A percentile compares a stretch with the other conserved stretches of the same genome.
Evolutionary conservation across 2,113 vertebrate genomes (phyloP).

Genomic region (Morone saxatilis): DNA sequence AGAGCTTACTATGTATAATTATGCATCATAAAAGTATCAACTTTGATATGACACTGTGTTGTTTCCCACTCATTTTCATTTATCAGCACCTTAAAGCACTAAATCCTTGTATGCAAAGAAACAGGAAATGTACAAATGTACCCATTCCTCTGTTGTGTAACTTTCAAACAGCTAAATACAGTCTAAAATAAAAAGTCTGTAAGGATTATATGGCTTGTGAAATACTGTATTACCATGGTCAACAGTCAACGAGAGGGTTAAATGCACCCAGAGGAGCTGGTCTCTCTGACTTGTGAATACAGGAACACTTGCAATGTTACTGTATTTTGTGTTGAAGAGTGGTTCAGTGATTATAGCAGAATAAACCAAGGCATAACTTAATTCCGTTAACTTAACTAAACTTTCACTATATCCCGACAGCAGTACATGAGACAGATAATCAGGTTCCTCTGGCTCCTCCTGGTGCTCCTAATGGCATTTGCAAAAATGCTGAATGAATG

Average conservation of each 20-base stretch:
- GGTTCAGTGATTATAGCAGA: too few species aligned
- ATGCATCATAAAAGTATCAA: conserved; percentile 49
- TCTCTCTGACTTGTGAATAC: not conserved
- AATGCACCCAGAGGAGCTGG: not conserved
- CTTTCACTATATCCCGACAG: too few species aligned
- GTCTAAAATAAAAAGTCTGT: not conserved
- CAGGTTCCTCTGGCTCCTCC: too few species aligned
- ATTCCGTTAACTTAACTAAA: too few species aligned
- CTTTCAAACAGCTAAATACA: not conserved
- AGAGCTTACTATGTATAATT: conserved; percentile 3
- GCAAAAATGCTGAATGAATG: too few species aligned
- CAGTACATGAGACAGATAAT: too few species aligned
- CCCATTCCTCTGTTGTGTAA: not conserved
- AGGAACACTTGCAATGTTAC: not conserved
- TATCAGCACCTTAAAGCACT: not conserved
- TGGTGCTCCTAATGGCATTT: too few species aligned
- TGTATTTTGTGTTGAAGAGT: too few species aligned
- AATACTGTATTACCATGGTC: not conserved
- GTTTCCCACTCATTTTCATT: conserved; percentile 8
- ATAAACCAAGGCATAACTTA: too few species aligned
- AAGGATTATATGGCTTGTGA: not conserved
- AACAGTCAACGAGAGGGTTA: not conserved
- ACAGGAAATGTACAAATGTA: not conserved
- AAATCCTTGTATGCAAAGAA: not conserved
- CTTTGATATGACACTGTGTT: conserved; percentile 42